Percentiles rank a stretch among this genome's conserved stretches.
Conservation (phyloP, 2,113 vertebrate genomes). For the Centrocercus urophasianus region DNA sequence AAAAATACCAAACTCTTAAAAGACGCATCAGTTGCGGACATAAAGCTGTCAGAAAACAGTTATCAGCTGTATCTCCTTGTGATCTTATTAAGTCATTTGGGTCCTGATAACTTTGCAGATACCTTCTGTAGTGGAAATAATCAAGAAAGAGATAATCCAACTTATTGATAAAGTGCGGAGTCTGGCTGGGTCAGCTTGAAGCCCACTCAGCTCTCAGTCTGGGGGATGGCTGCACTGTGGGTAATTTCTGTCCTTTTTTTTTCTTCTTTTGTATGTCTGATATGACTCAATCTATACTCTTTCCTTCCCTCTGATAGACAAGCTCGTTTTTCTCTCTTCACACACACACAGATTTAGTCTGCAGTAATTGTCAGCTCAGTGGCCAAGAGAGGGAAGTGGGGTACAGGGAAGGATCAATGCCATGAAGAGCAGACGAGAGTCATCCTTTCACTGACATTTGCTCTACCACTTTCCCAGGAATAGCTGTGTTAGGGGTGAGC, state of each 20-base stretch:
- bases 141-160: conserved; percentile 39
- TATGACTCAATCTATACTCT: background rate
- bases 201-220: background rate
- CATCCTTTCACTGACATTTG: background rate
- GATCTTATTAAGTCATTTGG: conserved; percentile 19
- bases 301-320: background rate
- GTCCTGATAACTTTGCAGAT: conserved; percentile 49
- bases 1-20: conserved; percentile 19
- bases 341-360: background rate
- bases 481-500: background rate
- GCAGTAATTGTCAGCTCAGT: background rate
- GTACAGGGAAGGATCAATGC: background rate
- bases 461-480: background rate
- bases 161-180: conserved; percentile 40
- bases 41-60: conserved; percentile 44
- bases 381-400: background rate
- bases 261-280: background rate
- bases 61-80: background rate
- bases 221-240: accelerated
- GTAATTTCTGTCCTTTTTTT: background rate
- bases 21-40: background rate
- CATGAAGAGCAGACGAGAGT: background rate
- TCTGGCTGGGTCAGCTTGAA: conserved; percentile 14
- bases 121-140: conserved; percentile 12
- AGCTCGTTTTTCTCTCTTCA: background rate